Percentiles rank a stretch among this genome's conserved stretches.
phyloP scores from a whole-genome alignment of 2,888 invertebrate genomes.

The Gymnosoma rotundatum region DNA sequence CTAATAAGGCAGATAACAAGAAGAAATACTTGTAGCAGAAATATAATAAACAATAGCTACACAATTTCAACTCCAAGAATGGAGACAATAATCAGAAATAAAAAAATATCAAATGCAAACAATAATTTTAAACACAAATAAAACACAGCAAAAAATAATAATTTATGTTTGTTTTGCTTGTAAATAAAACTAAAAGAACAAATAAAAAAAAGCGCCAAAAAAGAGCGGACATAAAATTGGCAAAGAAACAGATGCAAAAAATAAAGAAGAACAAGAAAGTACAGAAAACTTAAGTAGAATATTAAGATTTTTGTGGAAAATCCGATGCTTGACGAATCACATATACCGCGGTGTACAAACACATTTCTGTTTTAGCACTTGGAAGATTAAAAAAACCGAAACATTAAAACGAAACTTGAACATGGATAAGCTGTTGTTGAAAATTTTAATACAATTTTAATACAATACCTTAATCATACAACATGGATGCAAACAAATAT shows the following conservation, averaged over 20 bases:
- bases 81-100: not conserved
- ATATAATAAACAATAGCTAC: not conserved
- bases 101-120: not conserved
- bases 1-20: conserved; percentile 27
- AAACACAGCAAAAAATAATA: conserved; percentile 14
- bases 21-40: conserved; percentile 15
- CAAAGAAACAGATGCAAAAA: not conserved
- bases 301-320: not conserved
- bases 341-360: too few species aligned
- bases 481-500: too few species aligned
- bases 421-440: too few species aligned
- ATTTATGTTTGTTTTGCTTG: conserved; percentile 44
- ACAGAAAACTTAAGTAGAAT: conserved; percentile 26
- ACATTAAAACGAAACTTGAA: too few species aligned
- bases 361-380: too few species aligned
- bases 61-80: conserved; percentile 7
- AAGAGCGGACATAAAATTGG: conserved; percentile 4
- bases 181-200: conserved; percentile 13
- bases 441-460: too few species aligned
- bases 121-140: not conserved
- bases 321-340: not conserved
- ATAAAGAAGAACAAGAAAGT: not conserved
- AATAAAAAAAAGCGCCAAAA: not conserved
- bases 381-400: too few species aligned
- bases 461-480: too few species aligned